Conservation (phyloP, 2,113 vertebrate genomes). For the Chrysochloris asiatica region DNA sequence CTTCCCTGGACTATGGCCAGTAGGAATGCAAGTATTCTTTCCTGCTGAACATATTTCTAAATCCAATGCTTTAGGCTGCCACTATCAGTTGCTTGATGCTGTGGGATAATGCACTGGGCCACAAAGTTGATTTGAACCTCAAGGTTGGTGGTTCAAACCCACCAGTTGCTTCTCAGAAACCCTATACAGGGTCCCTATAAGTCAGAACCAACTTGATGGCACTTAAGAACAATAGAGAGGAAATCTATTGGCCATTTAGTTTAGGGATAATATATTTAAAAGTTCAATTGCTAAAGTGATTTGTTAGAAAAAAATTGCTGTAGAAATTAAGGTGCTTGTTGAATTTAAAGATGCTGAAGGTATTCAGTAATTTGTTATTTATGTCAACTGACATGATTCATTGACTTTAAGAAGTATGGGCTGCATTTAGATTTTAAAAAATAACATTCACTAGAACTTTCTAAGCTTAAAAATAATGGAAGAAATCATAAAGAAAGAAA, state of each 20-base stretch:
- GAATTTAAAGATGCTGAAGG: constrained; percentile 4
- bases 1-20: too few species aligned
- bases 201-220: too few species aligned
- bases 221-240: too few species aligned
- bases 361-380: constrained; percentile 5
- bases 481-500: constrained; percentile 26
- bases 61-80: neutral
- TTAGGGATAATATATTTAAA: constrained; percentile 21
- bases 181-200: too few species aligned
- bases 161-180: too few species aligned
- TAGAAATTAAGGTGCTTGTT: constrained; percentile 26
- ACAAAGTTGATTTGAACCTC: too few species aligned
- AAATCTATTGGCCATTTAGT: neutral
- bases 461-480: constrained; percentile 24
- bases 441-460: constrained; percentile 12
- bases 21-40: neutral
- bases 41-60: neutral
- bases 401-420: neutral
- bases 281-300: neutral
- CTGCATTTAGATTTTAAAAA: constrained; percentile 22
- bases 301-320: neutral
- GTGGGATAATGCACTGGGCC: too few species aligned
- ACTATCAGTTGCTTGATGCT: neutral
- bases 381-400: neutral
- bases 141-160: too few species aligned